phyloP scores from a whole-genome alignment of 2,888 invertebrate species.

The Melanostoma scalare region DNA sequence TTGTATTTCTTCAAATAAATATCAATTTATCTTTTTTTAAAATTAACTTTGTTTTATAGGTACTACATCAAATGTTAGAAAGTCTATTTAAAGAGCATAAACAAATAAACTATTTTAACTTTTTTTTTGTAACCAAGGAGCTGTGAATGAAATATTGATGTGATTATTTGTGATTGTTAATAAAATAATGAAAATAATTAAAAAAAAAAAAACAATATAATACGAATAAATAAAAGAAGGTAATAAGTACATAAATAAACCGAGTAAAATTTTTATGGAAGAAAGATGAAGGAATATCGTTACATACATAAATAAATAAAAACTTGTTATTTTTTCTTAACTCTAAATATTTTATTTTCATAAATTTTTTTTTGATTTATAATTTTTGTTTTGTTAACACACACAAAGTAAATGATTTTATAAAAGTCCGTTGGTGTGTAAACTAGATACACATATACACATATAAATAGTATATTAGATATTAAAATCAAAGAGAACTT shows the following conservation, averaged over 20 bases:
- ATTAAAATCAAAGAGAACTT: slow-evolving; percentile 22
- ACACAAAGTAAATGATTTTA: slow-evolving; percentile 26
- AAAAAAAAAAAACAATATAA: slow-evolving; percentile 47
- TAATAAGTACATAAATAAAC: slow-evolving; percentile 38
- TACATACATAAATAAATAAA: slow-evolving; percentile 40
- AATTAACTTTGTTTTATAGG: background rate
- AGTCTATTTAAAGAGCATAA: slow-evolving; percentile 53
- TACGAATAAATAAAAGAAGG: slow-evolving; percentile 34
- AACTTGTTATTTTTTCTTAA: slow-evolving; percentile 33
- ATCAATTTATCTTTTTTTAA: slow-evolving; percentile 8
- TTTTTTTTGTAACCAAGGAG: slow-evolving; percentile 81
- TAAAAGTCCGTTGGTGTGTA: slow-evolving; percentile 46
- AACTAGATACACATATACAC: slow-evolving; percentile 27
- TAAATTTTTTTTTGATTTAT: slow-evolving; percentile 16
- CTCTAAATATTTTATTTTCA: slow-evolving; percentile 49
- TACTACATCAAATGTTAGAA: slow-evolving; percentile 66
- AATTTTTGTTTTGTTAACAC: slow-evolving; percentile 32
- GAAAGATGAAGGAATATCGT: slow-evolving; percentile 34
- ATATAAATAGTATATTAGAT: slow-evolving; percentile 33
- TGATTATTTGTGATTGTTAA: slow-evolving; percentile 82
- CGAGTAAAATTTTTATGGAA: slow-evolving; percentile 17
- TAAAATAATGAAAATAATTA: slow-evolving; percentile 72
- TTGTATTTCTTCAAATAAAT: background rate
- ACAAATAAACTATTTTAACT: slow-evolving; percentile 69
- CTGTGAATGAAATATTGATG: slow-evolving; percentile 82